Percentiles rank a stretch among this genome's conserved stretches.
Evolutionary conservation across 2,888 invertebrate species (phyloP).

Genomic region (Xestia rhomboidea): DNA sequence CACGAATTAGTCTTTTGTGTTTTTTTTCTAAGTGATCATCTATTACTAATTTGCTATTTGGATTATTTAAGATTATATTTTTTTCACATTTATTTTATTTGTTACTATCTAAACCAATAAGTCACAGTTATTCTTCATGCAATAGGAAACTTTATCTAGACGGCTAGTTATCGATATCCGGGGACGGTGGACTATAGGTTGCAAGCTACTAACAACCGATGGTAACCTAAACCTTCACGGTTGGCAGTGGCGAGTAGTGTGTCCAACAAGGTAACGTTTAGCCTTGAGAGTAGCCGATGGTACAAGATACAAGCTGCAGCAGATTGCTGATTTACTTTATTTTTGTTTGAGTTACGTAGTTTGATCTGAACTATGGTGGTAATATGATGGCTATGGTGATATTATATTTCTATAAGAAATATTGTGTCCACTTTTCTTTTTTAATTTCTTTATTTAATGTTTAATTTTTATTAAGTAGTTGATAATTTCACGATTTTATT

Average conservation of each 20-base stretch:
- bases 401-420: neutral
- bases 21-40: neutral
- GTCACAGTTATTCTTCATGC: neutral
- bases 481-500: no score
- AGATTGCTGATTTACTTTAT: neutral
- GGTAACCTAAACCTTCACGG: slow-evolving; percentile 85
- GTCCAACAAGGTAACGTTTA: slow-evolving; percentile 76
- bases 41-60: neutral
- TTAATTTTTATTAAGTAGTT: no score
- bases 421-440: no score
- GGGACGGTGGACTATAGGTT: slow-evolving; percentile 4
- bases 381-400: neutral
- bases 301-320: slow-evolving; percentile 54
- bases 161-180: slow-evolving; percentile 9
- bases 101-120: neutral
- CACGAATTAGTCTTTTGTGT: neutral
- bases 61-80: neutral
- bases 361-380: neutral
- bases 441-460: no score
- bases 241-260: slow-evolving; percentile 74
- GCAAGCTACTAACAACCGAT: slow-evolving; percentile 27
- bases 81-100: neutral
- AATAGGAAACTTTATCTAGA: slow-evolving; percentile 13
- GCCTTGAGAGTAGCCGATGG: slow-evolving; percentile 75
- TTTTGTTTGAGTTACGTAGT: neutral